Base-by-base conservation (phyloP, 2,888 invertebrate species). In the Drosophila koepferae region DNA sequence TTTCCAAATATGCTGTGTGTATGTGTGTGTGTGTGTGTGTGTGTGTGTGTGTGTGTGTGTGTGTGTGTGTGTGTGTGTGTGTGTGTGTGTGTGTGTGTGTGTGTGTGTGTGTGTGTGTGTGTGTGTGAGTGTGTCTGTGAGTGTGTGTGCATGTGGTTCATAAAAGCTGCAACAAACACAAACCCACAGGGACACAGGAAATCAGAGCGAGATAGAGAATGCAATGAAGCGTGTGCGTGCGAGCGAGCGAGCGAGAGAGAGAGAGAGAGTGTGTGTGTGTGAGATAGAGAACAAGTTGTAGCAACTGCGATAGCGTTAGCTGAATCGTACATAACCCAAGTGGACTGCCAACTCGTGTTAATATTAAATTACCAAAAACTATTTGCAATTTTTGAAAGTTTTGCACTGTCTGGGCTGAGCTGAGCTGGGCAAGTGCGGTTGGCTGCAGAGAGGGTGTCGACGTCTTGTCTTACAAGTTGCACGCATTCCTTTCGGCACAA, bases 311-410 rank as follows among this genome's bases (percentile, higher is more conserved):
- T 34, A 23, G 53, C 48, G 40, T 31, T 41, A 60, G 49, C 49
- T 40, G 58, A 20, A 43, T 56, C 62, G 66, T 44, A 55, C 53
- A 65, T 66, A 44, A 7, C 55, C 63, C 51, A 66, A 78, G 78
- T 75, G 78, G 81, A 72, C 83, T 70, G 77, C 72, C 77, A 80
- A 80, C 68, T 82, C 69, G 81, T 81, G 82, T 82, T 82, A 82
- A 82, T 83, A 81, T 80, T 80, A 82, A 83, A 81, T 82, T 83
- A 83, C 83, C 81, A 72, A 73, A 82, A 82, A 83, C 82, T 81
- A 78, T 81, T 82, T 82, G 82, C 81, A 83, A 83, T 82, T 83
- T 81, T 76, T 79, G 59, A 75, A 83, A 81, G 81, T 81, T 82
- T 75, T 73, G 59, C 74, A 67, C 72, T 74, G 72, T 82, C 77